Conservation (phyloP, 2,797 vertebrate species). For the Simalia tracyae region DNA sequence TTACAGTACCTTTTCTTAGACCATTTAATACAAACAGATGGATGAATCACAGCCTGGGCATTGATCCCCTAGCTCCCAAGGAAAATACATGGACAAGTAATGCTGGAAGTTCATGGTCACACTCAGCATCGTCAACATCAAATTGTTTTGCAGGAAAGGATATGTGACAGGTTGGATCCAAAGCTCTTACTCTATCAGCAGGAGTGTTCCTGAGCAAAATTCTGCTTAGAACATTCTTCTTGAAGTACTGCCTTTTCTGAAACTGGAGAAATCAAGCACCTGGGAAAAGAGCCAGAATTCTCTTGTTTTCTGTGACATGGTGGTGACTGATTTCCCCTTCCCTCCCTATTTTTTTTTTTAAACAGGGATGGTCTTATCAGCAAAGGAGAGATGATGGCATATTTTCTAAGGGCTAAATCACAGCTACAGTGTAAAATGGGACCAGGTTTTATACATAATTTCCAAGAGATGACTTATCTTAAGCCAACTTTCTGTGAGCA, state of each 20-base stretch:
- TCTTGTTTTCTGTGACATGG: neutral
- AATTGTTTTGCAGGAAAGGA: neutral
- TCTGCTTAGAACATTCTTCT: neutral
- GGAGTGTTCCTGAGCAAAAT: neutral
- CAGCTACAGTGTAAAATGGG: constrained; percentile 96
- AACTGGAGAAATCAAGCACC: neutral
- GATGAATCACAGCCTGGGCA: neutral
- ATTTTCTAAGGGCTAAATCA: constrained; percentile 93
- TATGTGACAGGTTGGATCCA: neutral
- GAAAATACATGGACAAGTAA: neutral
- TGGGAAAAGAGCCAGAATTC: neutral
- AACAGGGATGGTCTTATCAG: constrained; percentile 93
- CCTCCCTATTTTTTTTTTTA: constrained; percentile 10
- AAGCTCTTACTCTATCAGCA: neutral
- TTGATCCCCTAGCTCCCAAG: neutral
- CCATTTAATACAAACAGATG: neutral
- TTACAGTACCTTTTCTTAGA: neutral
- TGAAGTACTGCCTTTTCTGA: neutral
- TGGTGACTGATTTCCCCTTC: constrained; percentile 21
- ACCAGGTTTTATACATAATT: constrained; percentile 93
- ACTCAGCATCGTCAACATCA: neutral
- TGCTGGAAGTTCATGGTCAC: neutral
- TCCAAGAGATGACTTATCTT: constrained; percentile 96
- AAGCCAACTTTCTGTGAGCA: constrained; percentile 98
- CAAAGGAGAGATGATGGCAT: constrained; percentile 98